phyloP scores from a whole-genome alignment of 2,113 vertebrate genomes.

The Archilochus colubris region DNA sequence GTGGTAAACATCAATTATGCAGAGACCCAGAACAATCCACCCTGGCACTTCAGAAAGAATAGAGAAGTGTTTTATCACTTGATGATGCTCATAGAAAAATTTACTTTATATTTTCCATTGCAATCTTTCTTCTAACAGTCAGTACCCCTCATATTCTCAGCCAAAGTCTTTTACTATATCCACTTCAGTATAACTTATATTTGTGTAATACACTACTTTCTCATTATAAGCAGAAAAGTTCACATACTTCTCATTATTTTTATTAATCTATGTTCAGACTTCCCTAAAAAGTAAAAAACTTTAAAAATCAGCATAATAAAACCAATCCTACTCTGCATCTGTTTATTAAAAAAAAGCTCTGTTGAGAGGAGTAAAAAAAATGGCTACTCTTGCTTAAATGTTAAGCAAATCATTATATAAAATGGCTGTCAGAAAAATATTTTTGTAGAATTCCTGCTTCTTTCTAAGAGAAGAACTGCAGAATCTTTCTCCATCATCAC shows the following conservation, averaged over 20 bases:
- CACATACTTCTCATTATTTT: background rate
- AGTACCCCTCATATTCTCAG: background rate
- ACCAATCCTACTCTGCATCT: background rate
- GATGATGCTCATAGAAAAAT: background rate
- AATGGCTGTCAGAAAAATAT: background rate
- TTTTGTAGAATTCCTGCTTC: background rate
- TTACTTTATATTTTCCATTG: background rate
- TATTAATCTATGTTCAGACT: background rate
- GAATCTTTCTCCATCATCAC: background rate
- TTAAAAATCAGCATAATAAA: background rate
- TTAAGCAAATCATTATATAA: background rate
- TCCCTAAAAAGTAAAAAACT: background rate
- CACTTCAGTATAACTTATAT: background rate
- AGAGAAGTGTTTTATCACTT: background rate
- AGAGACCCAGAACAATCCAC: background rate
- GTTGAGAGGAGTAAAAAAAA: background rate
- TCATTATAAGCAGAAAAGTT: conserved; percentile 49
- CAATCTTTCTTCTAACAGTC: background rate
- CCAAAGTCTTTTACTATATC: background rate
- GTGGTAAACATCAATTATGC: background rate
- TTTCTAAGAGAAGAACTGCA: background rate
- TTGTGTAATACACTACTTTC: background rate
- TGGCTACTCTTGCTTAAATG: background rate
- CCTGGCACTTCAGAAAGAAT: background rate
- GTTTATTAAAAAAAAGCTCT: background rate